These are phyloP conservation scores for Anguilla obscura DNA, from an alignment of 2,797 vertebrate species.

Conservation along the genomic window DNA sequence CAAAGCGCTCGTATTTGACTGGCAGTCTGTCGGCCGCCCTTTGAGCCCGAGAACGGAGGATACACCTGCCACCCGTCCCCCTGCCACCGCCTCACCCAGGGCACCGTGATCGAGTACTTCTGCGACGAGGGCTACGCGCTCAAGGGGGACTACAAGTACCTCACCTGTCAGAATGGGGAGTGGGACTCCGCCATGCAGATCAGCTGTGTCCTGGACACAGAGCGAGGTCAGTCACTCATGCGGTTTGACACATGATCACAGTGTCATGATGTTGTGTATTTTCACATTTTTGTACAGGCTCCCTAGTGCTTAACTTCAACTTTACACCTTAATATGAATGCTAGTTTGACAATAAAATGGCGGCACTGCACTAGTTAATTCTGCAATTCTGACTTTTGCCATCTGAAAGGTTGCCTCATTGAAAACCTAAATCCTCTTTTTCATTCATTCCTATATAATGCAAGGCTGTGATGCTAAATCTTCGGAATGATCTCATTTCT, in stretches of 20 bases:
- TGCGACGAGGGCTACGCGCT: conserved; percentile 92
- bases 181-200: conserved; percentile 94
- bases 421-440: neutral
- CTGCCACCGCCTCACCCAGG: conserved; percentile 83
- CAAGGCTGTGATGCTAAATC: neutral
- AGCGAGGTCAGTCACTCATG: conserved; percentile 27
- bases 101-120: conserved; percentile 95
- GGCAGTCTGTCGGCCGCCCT: conserved; percentile 88
- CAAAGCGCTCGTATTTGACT: conserved; percentile 26
- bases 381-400: neutral
- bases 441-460: neutral
- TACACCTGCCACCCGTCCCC: conserved; percentile 92
- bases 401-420: neutral
- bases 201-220: conserved; percentile 79
- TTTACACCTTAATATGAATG: neutral
- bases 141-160: conserved; percentile 94
- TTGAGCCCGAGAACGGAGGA: conserved; percentile 91
- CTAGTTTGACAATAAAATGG: neutral
- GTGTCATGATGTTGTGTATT: neutral
- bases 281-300: neutral
- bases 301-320: neutral
- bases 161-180: conserved; percentile 93
- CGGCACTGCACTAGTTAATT: neutral
- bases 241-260: neutral
- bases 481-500: neutral